phyloP scores from a whole-genome alignment of 2,888 invertebrate genomes.

The Philhelius pedissequus region DNA sequence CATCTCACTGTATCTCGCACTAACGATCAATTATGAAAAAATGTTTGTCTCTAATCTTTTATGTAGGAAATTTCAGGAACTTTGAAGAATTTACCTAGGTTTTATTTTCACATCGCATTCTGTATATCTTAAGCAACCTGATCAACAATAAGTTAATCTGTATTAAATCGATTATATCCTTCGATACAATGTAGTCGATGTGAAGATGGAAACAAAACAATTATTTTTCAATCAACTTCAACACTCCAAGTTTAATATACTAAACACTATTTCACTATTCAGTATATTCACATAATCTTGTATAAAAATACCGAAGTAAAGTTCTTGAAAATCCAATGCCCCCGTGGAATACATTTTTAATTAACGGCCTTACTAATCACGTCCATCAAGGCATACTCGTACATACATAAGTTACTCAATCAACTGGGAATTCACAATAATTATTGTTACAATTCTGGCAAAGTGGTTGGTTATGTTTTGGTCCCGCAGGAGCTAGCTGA shows the following conservation, averaged over 20 bases:
- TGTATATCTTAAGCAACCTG: background rate
- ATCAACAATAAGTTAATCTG: background rate
- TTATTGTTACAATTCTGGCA: conserved; percentile 61
- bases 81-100: no score
- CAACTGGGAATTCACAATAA: conserved; percentile 66
- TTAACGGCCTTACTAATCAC: conserved; percentile 69
- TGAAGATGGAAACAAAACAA: background rate
- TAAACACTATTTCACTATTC: background rate
- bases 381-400: conserved; percentile 50
- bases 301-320: conserved; percentile 34
- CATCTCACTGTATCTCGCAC: no score
- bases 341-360: conserved; percentile 66
- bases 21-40: no score
- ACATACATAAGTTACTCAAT: conserved; percentile 69
- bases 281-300: background rate
- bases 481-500: background rate
- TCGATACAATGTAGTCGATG: background rate
- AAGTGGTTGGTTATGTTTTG: conserved; percentile 56
- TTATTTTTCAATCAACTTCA: background rate
- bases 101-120: no score
- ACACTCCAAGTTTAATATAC: conserved; percentile 6
- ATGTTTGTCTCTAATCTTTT: no score
- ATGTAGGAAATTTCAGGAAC: no score
- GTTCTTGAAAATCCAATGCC: conserved; percentile 52
- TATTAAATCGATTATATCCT: no score